Evolutionary conservation across 2,113 vertebrate genomes (phyloP).

Genomic region (Chrysochloris asiatica): DNA sequence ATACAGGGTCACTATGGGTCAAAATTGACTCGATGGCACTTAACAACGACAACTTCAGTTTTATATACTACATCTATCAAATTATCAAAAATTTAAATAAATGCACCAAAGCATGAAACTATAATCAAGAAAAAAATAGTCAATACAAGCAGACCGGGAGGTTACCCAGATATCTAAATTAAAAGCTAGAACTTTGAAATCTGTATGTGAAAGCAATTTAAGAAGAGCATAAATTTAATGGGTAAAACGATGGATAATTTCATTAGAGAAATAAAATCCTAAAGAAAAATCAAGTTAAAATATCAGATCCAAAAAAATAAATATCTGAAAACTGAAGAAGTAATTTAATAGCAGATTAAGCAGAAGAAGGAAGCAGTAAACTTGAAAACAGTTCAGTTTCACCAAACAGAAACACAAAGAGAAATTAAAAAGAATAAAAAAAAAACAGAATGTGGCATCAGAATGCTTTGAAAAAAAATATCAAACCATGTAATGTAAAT

Average conservation of each 20-base stretch:
- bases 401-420: slow-evolving; percentile 19
- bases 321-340: slow-evolving; percentile 22
- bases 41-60: neutral
- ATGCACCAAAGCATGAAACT: neutral
- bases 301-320: slow-evolving; percentile 11
- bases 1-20: too few species aligned
- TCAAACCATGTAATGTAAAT: neutral
- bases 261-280: neutral
- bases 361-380: neutral
- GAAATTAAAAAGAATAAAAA: neutral
- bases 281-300: slow-evolving; percentile 19
- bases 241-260: neutral
- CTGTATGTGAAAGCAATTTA: neutral
- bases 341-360: neutral
- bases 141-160: slow-evolving; percentile 1
- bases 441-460: neutral
- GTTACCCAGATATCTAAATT: neutral
- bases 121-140: slow-evolving; percentile 26
- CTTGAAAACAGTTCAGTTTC: neutral
- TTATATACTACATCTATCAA: neutral
- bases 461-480: neutral
- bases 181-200: neutral
- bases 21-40: too few species aligned
- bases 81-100: slow-evolving; percentile 23
- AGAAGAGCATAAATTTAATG: neutral